Conservation (phyloP, 2,888 invertebrate species). For the Aleiodes testaceus region DNA sequence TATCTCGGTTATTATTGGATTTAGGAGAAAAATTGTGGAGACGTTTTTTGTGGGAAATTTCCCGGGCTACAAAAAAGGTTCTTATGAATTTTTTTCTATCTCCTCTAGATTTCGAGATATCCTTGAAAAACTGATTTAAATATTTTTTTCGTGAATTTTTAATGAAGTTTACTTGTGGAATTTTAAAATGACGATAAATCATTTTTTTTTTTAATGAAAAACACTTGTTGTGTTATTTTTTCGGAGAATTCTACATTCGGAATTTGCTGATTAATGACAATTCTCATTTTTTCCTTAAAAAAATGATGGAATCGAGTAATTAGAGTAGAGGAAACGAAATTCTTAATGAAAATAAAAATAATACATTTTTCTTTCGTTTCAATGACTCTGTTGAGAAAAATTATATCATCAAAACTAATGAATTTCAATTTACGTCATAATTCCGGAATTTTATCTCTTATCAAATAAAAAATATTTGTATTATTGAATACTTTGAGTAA, state of each 20-base stretch:
- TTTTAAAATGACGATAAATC: no score
- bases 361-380: conserved; percentile 3
- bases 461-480: background rate
- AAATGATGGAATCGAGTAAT: background rate
- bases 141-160: no score
- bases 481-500: background rate
- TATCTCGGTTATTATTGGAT: no score
- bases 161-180: no score
- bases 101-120: no score
- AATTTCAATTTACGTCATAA: background rate
- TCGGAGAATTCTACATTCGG: background rate
- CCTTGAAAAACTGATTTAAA: no score
- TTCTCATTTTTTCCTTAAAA: background rate
- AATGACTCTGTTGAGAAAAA: background rate
- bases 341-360: conserved; percentile 1
- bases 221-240: no score
- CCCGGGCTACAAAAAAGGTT: no score
- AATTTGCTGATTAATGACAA: conserved; percentile 1
- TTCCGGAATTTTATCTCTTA: background rate
- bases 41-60: no score
- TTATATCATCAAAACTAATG: background rate
- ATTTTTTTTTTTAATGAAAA: no score
- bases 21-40: no score
- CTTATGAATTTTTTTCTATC: no score
- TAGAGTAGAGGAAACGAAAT: background rate